Evolutionary conservation across 53 echinoderm and acorn worm genomes (phyloP), one percentile per base, ranked within the genome.

Genomic region (Echinometra lucunter): DNA sequence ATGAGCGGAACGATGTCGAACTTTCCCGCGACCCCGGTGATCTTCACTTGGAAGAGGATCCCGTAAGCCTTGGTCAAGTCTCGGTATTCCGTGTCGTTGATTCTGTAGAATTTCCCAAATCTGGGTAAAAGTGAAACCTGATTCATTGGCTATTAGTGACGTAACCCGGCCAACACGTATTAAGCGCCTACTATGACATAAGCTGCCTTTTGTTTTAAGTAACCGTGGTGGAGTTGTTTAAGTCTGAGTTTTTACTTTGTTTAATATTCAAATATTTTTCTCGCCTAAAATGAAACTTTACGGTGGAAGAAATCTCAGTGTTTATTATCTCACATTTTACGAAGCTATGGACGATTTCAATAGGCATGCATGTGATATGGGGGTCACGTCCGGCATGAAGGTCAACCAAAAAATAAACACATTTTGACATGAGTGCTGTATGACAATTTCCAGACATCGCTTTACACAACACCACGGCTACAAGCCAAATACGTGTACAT

Each of bases 1-100:
- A 99, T 97, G 82, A 99, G 95, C 12, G 99, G 99, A 27, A 99
- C 96, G 60, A 99, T 96, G 95, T 97, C 96, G 95, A 99, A 99
- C 72, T 99, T 99, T 44, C 99, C 96, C 4, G 99, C 98, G 44
- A 95, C 94, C 74, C 99, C 97, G 27, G 96, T 98, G 40, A 98
- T 97, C 40, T 96, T 96, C 44, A 98, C 95, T 92, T 98, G 95
- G 63, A 97, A 98, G 37, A 98, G 88, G 83, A 98, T 98, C 18
- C 98, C 98, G 74, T 97, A 98, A n/a, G 98, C 98, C 94, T 97
- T 98, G 66, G 82, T 96, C 90, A 98, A 75, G 28, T 97, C 97
- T 58, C 98, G 95, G 35, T 95, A 91, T 60, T 97, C 96, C 17
- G 69, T 95, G 57, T 96, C 97, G 66, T 94, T 91, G 60, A 96